Base-by-base conservation (phyloP, 1,140 invertebrate species). In the Musca domestica region DNA sequence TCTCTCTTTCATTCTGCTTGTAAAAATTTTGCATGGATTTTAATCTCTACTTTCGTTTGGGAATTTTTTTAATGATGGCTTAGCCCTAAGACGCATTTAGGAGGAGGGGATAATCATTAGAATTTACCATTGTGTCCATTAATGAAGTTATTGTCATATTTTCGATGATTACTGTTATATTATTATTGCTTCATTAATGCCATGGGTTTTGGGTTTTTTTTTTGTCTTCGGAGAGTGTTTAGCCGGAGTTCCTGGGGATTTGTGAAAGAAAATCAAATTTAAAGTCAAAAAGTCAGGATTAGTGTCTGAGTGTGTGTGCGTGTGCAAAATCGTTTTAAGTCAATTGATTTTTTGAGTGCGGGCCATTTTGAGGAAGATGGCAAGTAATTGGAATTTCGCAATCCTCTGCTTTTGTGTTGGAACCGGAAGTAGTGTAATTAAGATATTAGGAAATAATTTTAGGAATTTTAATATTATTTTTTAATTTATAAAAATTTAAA, bases 201-300 rank as follows among this genome's bases (percentile, higher is more conserved):
- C 14, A 14, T 52, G 19, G 51, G 0, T 20, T 54, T 12, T 54
- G 51, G n/a, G 22, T 54, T 3, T 54, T 30, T 30, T 54, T 23
- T 54, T n/a, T n/a, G n/a, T n/a, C n/a, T n/a, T n/a, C n/a, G 51
- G 20, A 54, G 23, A 54, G 20, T 23, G 7, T 14, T 54, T 54
- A 9, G 27, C 27, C 3, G 3, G 27, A 9, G 3, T 30, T 30
- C 27, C 27, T 4, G 27, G 9, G 27, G 27, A 30, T 30, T 30
- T 30, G 9, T 30, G 20, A 10, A 20, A 17, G 22, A 54, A 63
- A 34, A 46, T 46, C 58, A 46, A 46, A 25, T 22, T 63, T 15
- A n/a, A 63, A 63, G 58, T 63, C 58, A 63, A 46, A 63, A 63
- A 63, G 58, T 63, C 58, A 63, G 58, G 58, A 63, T 63, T 63